A percentile compares a stretch with the other conserved stretches of the same genome.
These are phyloP conservation scores for Manduca sexta DNA, from an alignment of 1,140 invertebrate species.

Conservation along the genomic window DNA sequence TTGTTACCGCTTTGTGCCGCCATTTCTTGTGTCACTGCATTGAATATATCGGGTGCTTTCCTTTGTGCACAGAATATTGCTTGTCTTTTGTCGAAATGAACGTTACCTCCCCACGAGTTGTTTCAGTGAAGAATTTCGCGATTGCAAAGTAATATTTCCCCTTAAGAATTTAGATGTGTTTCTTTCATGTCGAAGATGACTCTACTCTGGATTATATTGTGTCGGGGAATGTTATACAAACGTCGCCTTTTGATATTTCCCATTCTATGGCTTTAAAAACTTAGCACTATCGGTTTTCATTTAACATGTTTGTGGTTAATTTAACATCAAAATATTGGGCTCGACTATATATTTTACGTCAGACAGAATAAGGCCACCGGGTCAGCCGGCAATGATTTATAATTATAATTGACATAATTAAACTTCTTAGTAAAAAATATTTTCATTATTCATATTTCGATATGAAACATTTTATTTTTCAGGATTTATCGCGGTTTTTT, in stretches of 20 bases:
- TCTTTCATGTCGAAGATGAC: conserved; percentile 63
- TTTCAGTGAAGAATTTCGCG: conserved; percentile 68
- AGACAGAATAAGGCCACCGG: no score
- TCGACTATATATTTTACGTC: no score
- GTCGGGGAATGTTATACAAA: conserved; percentile 39
- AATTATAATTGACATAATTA: no score
- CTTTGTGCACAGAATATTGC: conserved; percentile 71
- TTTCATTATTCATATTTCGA: no score
- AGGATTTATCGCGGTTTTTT: no score
- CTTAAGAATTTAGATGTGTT: conserved; percentile 67
- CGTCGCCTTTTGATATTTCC: conserved; percentile 36
- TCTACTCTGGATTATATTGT: conserved; percentile 61
- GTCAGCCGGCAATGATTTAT: no score
- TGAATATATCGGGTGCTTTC: conserved; percentile 70
- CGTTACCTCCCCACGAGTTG: conserved; percentile 67
- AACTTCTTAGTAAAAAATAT: no score
- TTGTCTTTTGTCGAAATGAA: conserved; percentile 71
- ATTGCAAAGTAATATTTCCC: conserved; percentile 72
- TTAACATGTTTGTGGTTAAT: conserved; percentile 1
- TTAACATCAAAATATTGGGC: no score
- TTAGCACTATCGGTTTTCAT: conserved; percentile 10
- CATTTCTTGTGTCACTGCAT: conserved; percentile 71
- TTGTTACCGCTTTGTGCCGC: conserved; percentile 68
- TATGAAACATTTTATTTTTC: no score
- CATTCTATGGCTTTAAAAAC: conserved; percentile 10